Conservation (phyloP, 1,140 invertebrate species). For the Thrips palmi region DNA sequence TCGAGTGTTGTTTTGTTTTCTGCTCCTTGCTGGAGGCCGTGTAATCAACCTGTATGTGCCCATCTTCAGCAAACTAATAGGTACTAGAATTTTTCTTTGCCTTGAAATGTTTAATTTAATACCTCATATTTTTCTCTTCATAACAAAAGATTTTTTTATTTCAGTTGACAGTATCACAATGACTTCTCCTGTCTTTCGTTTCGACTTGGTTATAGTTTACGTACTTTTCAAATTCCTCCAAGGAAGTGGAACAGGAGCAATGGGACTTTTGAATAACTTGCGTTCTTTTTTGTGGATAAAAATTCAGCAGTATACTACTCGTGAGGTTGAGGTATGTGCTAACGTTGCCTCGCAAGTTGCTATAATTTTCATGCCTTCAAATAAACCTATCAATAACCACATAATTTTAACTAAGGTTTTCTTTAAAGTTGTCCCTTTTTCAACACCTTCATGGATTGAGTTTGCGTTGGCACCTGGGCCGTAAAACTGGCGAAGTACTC, state of each 20-base stretch:
- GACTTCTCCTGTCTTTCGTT: slow-evolving; percentile 43
- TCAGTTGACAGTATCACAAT: slow-evolving; percentile 55
- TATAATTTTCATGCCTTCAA: not conserved
- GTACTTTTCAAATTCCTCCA: slow-evolving; percentile 80
- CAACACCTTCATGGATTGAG: slow-evolving; percentile 72
- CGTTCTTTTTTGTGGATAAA: slow-evolving; percentile 84
- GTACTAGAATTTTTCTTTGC: slow-evolving; percentile 15
- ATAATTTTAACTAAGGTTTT: slow-evolving; percentile 13
- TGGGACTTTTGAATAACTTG: slow-evolving; percentile 83
- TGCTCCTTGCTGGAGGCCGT: slow-evolving; percentile 56
- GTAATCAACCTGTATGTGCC: slow-evolving; percentile 87
- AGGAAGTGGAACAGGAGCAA: slow-evolving; percentile 76
- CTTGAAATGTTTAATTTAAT: slow-evolving; percentile 11
- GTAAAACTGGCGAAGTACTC: slow-evolving; percentile 91
- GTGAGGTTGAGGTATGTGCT: slow-evolving; percentile 58
- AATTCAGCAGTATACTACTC: slow-evolving; percentile 87
- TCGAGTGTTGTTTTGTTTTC: slow-evolving; percentile 66
- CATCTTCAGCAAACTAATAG: slow-evolving; percentile 80
- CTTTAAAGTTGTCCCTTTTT: slow-evolving; percentile 50
- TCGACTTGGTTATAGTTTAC: slow-evolving; percentile 77
- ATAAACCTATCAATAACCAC: not conserved
- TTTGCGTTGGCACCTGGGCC: slow-evolving; percentile 71
- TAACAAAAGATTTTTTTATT: slow-evolving; percentile 19
- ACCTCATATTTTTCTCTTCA: slow-evolving; percentile 4
- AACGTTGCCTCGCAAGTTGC: too few species aligned